phyloP scores from a whole-genome alignment of 2,797 vertebrate genomes.

The Oreonectes daqikongensis region DNA sequence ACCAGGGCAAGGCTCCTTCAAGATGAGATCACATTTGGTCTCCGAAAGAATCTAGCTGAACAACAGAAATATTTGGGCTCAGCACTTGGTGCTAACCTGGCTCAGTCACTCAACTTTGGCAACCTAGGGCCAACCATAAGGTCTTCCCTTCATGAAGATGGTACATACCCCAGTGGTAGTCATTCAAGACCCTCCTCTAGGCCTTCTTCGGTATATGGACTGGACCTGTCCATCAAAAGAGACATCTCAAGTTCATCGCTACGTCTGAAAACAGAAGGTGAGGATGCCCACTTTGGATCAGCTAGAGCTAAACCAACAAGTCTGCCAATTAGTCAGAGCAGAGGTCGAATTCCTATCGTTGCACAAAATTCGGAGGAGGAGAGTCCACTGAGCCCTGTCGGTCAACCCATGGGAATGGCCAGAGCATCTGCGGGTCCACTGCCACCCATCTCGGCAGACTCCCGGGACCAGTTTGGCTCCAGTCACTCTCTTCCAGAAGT shows the following conservation, averaged over 20 bases:
- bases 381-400: conserved; percentile 97
- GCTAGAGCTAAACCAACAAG: conserved; percentile 95
- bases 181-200: conserved; percentile 94
- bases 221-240: conserved; percentile 95
- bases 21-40: conserved; percentile 96
- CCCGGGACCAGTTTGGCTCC: conserved; percentile 97
- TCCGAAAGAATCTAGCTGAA: conserved; percentile 95
- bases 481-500: conserved; percentile 99
- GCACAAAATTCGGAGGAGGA: conserved; percentile 99
- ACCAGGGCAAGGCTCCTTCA: conserved; percentile 93
- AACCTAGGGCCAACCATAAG: conserved; percentile 82
- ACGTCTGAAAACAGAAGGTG: conserved; percentile 90
- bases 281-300: conserved; percentile 90
- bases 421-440: conserved; percentile 96
- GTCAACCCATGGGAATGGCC: conserved; percentile 99
- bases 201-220: conserved; percentile 96
- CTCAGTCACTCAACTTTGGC: conserved; percentile 85
- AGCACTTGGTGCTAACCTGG: conserved; percentile 82
- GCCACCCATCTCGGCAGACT: conserved; percentile 97
- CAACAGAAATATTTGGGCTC: conserved; percentile 95
- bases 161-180: conserved; percentile 89
- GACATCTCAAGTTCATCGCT: conserved; percentile 95
- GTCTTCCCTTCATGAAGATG: conserved; percentile 88
- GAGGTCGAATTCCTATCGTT: conserved; percentile 96
- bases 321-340: conserved; percentile 97